Evolutionary conservation across 2,797 vertebrate species (phyloP).

Genomic region (Notolepis coatsorum): DNA sequence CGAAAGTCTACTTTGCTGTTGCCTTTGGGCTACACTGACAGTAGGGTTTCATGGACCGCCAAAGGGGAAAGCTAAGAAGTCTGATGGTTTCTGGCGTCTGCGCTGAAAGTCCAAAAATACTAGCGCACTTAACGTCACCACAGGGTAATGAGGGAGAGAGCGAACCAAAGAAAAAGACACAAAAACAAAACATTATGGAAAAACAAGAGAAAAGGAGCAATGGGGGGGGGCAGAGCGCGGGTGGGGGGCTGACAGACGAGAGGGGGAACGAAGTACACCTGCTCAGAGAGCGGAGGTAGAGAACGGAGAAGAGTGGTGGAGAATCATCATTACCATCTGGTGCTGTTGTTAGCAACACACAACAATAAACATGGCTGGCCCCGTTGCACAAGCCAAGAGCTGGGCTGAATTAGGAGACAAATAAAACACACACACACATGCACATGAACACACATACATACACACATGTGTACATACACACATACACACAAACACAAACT

Average conservation of each 20-base stretch:
- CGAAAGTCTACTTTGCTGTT: constrained; percentile 65
- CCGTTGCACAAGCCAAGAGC: constrained; percentile 53
- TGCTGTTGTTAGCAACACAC: constrained; percentile 75
- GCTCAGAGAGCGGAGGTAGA: constrained; percentile 46
- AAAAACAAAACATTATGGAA: constrained; percentile 47
- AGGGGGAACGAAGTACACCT: constrained; percentile 68
- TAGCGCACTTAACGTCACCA: constrained; percentile 64
- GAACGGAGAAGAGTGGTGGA: constrained; percentile 15
- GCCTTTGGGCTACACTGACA: constrained; percentile 64
- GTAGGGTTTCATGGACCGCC: constrained; percentile 61
- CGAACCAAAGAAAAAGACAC: constrained; percentile 2
- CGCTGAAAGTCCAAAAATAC: constrained; percentile 67
- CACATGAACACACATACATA: constrained; percentile 18
- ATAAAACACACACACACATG: constrained; percentile 41
- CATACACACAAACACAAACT: background rate
- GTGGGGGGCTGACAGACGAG: constrained; percentile 54
- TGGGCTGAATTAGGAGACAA: constrained; percentile 61
- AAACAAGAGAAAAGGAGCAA: constrained; percentile 50
- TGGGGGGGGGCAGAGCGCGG: too few relatives aligned
- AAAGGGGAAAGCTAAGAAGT: constrained; percentile 62
- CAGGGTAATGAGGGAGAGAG: constrained; percentile 44
- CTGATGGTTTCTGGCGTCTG: constrained; percentile 66
- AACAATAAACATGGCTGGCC: constrained; percentile 69
- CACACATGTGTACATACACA: constrained; percentile 21
- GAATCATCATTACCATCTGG: constrained; percentile 71